These are phyloP conservation scores for Agrypnia vestita DNA, from an alignment of 1,140 invertebrate species.

Conservation along the genomic window DNA sequence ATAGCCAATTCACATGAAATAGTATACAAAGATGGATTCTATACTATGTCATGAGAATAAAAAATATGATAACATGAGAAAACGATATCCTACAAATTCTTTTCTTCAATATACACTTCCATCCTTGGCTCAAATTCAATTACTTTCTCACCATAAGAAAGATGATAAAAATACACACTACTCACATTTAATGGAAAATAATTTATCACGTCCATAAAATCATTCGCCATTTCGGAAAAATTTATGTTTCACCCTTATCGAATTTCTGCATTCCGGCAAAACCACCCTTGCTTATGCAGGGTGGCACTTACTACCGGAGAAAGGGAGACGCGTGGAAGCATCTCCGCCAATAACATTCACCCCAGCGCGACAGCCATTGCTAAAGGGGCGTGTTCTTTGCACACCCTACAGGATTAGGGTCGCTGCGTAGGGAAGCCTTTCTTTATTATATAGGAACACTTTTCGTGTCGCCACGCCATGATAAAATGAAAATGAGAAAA, in stretches of 20 bases:
- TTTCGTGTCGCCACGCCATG: too few relatives aligned
- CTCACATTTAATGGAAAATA: not conserved
- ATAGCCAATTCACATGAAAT: too few relatives aligned
- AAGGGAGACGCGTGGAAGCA: not conserved
- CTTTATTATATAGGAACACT: not conserved
- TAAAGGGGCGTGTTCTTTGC: constrained; percentile 3
- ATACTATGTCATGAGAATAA: too few relatives aligned
- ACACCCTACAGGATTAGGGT: not conserved
- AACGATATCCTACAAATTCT: too few relatives aligned
- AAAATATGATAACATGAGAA: too few relatives aligned
- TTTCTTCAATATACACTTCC: too few relatives aligned
- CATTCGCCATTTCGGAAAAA: constrained; percentile 19
- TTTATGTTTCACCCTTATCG: constrained; percentile 4
- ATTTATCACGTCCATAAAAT: not conserved
- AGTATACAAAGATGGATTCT: too few relatives aligned
- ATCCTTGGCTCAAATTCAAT: too few relatives aligned
- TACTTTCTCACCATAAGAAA: too few relatives aligned
- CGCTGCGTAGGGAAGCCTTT: not conserved
- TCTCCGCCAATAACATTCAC: constrained; percentile 9
- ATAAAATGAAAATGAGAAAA: too few relatives aligned
- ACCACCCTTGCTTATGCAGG: not conserved
- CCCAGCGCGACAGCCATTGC: constrained; percentile 7
- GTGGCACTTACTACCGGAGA: not conserved
- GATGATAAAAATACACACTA: not conserved
- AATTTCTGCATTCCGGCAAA: not conserved